Conservation (phyloP, 2,888 invertebrate species). For the Thereva nobilitata region DNA sequence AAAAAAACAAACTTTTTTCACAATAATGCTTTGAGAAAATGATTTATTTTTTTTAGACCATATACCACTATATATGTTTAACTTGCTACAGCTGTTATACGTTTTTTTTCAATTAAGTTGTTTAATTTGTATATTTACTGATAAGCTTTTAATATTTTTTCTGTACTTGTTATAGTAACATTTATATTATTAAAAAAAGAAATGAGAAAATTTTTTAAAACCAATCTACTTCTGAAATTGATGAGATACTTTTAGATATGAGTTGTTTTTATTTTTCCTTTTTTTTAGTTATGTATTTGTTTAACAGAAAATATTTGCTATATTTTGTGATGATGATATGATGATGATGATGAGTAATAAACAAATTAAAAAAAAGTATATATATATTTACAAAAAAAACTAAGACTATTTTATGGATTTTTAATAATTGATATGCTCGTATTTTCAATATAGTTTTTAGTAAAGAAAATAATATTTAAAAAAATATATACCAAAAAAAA, state of each 20-base stretch:
- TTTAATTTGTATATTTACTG: constrained; percentile 30
- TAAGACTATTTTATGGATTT: constrained; percentile 1
- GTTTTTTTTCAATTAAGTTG: constrained; percentile 4
- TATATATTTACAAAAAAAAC: background rate
- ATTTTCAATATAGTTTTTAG: constrained; percentile 23
- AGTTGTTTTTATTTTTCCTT: background rate
- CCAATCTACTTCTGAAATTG: constrained; percentile 12
- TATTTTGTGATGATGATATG: constrained; percentile 24
- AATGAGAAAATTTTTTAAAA: background rate
- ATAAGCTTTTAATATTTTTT: constrained; percentile 31
- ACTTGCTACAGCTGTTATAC: constrained; percentile 27
- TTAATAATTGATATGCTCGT: constrained; percentile 20
- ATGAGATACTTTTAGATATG: constrained; percentile 7
- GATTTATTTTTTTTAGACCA: constrained; percentile 2
- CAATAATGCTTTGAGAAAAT: constrained; percentile 26
- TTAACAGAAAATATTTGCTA: constrained; percentile 30
- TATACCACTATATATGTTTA: constrained; percentile 25
- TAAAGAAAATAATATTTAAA: constrained; percentile 20
- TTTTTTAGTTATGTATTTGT: constrained; percentile 29
- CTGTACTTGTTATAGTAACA: constrained; percentile 21
- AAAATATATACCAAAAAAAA: constrained; percentile 3
- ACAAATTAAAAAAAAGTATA: constrained; percentile 14
- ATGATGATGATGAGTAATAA: constrained; percentile 18
- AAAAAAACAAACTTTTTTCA: constrained; percentile 4
- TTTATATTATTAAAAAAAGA: background rate